phyloP scores from a whole-genome alignment of 92 coral and sea anemone genomes.

The Epizoanthus rinbou region DNA sequence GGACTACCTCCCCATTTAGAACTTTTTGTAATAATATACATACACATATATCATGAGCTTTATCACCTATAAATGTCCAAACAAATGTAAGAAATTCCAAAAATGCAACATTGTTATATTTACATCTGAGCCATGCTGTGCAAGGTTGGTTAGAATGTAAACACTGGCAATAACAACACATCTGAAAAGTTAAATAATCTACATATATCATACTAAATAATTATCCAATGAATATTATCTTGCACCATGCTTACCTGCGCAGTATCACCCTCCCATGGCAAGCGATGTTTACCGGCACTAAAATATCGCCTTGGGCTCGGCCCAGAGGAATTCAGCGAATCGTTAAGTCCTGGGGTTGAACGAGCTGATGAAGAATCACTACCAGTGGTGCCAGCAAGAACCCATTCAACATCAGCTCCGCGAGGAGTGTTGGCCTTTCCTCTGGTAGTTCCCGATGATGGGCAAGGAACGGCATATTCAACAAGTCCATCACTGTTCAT shows the following conservation, averaged over 20 bases:
- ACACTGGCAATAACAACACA: too few relatives aligned
- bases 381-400: constrained; percentile 92
- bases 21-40: too few relatives aligned
- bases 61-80: too few relatives aligned
- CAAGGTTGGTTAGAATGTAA: too few relatives aligned
- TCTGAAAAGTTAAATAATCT: too few relatives aligned
- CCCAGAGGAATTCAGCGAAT: constrained; percentile 77
- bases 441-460: constrained; percentile 87
- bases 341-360: constrained; percentile 95
- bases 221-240: background rate
- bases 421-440: constrained; percentile 78
- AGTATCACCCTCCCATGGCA: constrained; percentile 93
- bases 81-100: too few relatives aligned
- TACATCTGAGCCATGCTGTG: too few relatives aligned
- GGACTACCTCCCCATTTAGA: too few relatives aligned
- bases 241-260: constrained; percentile 6
- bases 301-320: constrained; percentile 91
- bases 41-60: too few relatives aligned
- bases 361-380: constrained; percentile 85
- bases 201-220: too few relatives aligned
- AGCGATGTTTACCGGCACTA: constrained; percentile 91
- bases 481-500: constrained; percentile 96
- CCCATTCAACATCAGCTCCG: constrained; percentile 99
- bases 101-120: too few relatives aligned
- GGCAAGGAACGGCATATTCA: constrained; percentile 95